Evolutionary conservation across 2,113 vertebrate species (phyloP).

Genomic region (Pygoscelis antarcticus): DNA sequence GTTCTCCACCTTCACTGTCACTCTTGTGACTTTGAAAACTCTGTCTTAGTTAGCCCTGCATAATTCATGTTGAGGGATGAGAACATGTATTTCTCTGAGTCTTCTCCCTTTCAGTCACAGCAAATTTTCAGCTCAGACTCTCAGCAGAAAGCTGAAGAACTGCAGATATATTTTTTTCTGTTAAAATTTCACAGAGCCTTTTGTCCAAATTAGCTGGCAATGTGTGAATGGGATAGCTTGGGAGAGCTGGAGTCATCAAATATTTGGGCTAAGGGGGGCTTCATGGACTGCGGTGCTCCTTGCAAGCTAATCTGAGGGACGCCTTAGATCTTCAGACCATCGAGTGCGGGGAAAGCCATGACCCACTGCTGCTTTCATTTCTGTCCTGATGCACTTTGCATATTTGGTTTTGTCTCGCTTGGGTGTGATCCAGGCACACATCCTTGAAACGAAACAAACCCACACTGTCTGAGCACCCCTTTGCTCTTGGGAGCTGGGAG

Average conservation of each 20-base stretch:
- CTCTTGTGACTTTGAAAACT: neutral
- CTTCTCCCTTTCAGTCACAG: neutral
- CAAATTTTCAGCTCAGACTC: neutral
- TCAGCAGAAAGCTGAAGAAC: neutral
- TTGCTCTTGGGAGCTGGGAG: neutral
- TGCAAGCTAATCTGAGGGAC: neutral
- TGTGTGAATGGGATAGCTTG: neutral
- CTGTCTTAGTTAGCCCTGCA: neutral
- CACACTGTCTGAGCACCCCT: neutral
- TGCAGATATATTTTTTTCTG: neutral
- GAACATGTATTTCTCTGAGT: neutral
- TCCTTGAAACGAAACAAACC: neutral
- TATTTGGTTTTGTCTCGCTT: neutral
- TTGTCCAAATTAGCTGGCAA: neutral
- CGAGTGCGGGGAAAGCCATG: neutral
- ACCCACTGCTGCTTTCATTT: neutral
- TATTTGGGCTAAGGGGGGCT: neutral
- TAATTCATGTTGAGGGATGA: neutral
- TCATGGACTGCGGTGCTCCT: neutral
- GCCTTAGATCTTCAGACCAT: slow-evolving; percentile 23
- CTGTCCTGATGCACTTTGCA: slow-evolving; percentile 5
- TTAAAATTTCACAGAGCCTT: neutral
- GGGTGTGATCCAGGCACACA: neutral
- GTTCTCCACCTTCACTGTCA: neutral
- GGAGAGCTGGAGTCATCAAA: neutral